Conservation (phyloP, 1,140 invertebrate species). For the Papilio polytes region DNA sequence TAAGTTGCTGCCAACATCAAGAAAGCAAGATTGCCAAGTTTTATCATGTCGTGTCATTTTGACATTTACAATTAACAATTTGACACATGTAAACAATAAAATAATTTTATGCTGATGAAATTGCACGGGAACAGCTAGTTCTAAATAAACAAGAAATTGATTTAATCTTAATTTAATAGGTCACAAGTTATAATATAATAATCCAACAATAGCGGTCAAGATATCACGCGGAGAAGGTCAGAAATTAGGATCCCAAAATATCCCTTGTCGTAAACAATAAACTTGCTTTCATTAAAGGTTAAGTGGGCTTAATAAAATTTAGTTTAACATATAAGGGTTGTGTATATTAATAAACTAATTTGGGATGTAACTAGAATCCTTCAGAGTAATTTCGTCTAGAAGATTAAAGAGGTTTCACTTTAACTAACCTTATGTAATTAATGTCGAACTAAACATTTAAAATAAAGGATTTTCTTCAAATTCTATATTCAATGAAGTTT, state of each 20-base stretch:
- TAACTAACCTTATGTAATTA: background rate
- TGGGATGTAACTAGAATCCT: background rate
- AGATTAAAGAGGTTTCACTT: background rate
- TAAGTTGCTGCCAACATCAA: no score
- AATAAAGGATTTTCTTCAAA: no score
- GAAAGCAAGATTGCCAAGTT: no score
- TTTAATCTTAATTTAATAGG: background rate
- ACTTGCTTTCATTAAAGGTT: slow-evolving; percentile 31
- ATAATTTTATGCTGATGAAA: no score
- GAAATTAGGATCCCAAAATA: slow-evolving; percentile 22
- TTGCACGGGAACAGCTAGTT: no score
- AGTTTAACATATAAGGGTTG: slow-evolving; percentile 26
- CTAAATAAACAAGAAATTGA: background rate
- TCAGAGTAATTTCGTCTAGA: background rate
- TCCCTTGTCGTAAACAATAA: slow-evolving; percentile 34
- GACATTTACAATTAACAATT: no score
- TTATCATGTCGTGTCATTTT: no score
- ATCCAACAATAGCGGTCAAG: slow-evolving; percentile 6
- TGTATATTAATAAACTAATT: slow-evolving; percentile 10
- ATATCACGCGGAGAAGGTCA: background rate
- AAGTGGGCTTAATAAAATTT: slow-evolving; percentile 22
- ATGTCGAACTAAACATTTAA: background rate
- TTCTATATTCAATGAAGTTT: background rate
- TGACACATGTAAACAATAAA: no score
- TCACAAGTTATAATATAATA: background rate